A percentile compares a stretch with the other conserved stretches of the same genome.
phyloP scores from a whole-genome alignment of 1,140 invertebrate species.

The Monomorium pharaonis region DNA sequence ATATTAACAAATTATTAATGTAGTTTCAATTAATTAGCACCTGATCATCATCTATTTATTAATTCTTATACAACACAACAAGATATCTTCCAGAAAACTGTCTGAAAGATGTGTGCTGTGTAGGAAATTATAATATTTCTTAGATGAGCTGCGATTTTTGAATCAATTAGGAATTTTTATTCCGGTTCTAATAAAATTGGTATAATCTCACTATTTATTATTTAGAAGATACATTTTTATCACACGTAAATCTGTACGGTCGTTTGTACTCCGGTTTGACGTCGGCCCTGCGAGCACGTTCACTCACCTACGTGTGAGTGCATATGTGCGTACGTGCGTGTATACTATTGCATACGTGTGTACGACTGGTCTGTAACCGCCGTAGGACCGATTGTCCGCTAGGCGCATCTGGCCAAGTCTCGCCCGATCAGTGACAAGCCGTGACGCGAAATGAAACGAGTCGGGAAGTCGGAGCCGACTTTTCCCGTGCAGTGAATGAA shows the following conservation, averaged over 20 bases:
- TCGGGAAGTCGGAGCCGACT: neutral
- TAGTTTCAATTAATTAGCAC: neutral
- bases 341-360: neutral
- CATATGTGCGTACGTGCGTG: neutral
- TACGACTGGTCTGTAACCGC: constrained; percentile 17
- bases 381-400: neutral
- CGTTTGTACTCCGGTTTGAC: neutral
- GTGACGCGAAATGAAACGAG: neutral
- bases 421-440: neutral
- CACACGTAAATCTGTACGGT: neutral
- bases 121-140: neutral
- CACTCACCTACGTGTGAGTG: neutral
- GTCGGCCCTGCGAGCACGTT: neutral
- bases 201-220: neutral
- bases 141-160: neutral
- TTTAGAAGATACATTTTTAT: neutral
- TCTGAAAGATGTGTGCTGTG: too few species aligned
- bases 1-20: neutral
- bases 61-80: too few species aligned
- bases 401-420: neutral
- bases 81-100: too few species aligned
- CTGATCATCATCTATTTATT: neutral
- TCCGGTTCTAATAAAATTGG: neutral
- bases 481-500: neutral
- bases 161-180: neutral